A percentile compares a stretch with the other conserved stretches of the same genome.
phyloP scores from a whole-genome alignment of 2,888 invertebrate species.

The Mimumesa dahlbomi region DNA sequence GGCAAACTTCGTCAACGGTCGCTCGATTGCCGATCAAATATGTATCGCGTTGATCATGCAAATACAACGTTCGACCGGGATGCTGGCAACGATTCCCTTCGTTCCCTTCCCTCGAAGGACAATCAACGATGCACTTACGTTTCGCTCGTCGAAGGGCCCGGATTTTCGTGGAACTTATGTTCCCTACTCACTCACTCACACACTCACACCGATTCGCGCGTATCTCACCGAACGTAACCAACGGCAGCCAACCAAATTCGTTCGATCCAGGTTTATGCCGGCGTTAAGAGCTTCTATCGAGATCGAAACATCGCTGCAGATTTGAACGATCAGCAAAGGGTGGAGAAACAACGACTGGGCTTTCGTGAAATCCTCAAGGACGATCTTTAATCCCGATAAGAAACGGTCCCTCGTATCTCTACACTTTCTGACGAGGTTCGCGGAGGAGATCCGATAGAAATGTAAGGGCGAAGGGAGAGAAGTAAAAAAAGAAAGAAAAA shows the following conservation, averaged over 20 bases:
- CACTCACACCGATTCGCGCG: too few relatives aligned
- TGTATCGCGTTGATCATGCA: conserved; percentile 31
- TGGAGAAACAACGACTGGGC: conserved; percentile 28
- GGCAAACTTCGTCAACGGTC: conserved; percentile 23
- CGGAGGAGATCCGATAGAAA: conserved; percentile 26
- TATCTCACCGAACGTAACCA: too few relatives aligned
- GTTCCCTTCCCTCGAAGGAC: too few relatives aligned
- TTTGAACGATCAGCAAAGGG: conserved; percentile 25
- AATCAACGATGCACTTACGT: too few relatives aligned
- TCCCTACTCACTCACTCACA: too few relatives aligned
- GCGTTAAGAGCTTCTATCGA: conserved; percentile 5
- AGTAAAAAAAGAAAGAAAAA: conserved; percentile 11
- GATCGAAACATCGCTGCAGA: neutral
- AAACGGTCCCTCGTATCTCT: conserved; percentile 27
- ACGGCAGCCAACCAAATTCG: too few relatives aligned
- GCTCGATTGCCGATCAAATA: conserved; percentile 25
- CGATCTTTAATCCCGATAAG: conserved; percentile 49
- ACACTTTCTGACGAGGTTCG: conserved; percentile 13
- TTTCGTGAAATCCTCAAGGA: conserved; percentile 10
- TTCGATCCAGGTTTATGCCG: conserved; percentile 22
- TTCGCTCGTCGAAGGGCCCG: too few relatives aligned
- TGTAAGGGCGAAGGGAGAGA: too few relatives aligned
- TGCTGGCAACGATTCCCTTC: too few relatives aligned
- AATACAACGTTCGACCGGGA: conserved; percentile 3
- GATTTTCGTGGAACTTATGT: too few relatives aligned